Conservation (phyloP, 2,113 vertebrate genomes). For the Poeciliopsis retropinna region DNA sequence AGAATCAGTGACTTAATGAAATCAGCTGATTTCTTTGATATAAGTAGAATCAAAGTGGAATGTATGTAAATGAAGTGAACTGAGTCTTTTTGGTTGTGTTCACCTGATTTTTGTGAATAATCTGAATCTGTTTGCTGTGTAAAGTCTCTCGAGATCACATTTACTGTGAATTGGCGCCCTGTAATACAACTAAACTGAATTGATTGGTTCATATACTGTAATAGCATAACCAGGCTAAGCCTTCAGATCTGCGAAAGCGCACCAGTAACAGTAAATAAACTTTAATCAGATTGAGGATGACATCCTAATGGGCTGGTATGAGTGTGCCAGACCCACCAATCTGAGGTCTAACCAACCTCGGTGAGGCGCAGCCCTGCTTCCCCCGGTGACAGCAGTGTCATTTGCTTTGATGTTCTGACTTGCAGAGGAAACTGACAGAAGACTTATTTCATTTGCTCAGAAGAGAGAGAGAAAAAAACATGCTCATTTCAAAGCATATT, state of each 20-base stretch:
- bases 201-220: too few species aligned
- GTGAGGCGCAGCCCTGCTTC: conserved; percentile 63
- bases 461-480: conserved; percentile 73
- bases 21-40: background rate
- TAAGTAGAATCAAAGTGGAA: conserved; percentile 1
- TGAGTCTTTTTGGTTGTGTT: too few species aligned
- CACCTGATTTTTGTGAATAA: too few species aligned
- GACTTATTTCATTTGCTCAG: conserved; percentile 77
- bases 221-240: too few species aligned
- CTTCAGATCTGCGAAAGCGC: background rate
- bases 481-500: conserved; percentile 76
- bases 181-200: too few species aligned
- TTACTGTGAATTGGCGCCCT: too few species aligned
- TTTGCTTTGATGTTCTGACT: conserved; percentile 80
- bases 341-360: conserved; percentile 63
- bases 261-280: conserved; percentile 19
- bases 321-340: conserved; percentile 50
- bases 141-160: too few species aligned
- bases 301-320: conserved; percentile 46
- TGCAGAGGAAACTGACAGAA: conserved; percentile 75
- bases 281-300: conserved; percentile 36
- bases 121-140: too few species aligned
- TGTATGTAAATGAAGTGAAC: too few species aligned
- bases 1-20: background rate
- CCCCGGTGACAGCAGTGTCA: conserved; percentile 69